Base-by-base conservation (phyloP, 2,113 vertebrate genomes). In the Hyperoodon ampullatus region DNA sequence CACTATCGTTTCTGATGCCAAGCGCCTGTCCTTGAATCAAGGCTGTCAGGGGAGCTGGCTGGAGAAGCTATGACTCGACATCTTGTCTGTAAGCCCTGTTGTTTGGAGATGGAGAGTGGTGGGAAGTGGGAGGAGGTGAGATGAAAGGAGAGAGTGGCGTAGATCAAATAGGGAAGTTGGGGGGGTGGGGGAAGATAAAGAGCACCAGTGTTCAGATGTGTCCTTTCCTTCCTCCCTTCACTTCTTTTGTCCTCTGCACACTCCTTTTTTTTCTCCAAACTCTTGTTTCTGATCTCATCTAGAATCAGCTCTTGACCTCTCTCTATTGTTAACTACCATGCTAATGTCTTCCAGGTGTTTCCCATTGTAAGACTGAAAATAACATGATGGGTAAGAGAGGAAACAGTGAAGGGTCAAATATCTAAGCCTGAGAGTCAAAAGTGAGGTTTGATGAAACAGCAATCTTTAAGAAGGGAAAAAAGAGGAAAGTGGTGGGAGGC, bases 321-420 rank as follows among this genome's bases (percentile, higher is more conserved):
- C 42, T 96, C 93, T 96, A 93, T 97, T 97, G 92, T 96, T 82
- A 94, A 95, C 44, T 28, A 74, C 33, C 10, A n/a, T 75, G 42
- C 74, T 96, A 91, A 97, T 94, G 80, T 65, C 92, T 97, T 80
- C 95, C 98, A 97, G 97, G 97, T 98, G 97, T 94, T 98, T 98
- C 98, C 95, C 53, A 72, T 80, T 65, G 28, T 35, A 88, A 87
- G 74, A 13, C 47, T 39, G 86, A 47, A 23, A 88, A 68, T 66
- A 84, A 74, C 58, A 91, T 6, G 26, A 55, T 83, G 63, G 80
- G 63, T 53, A 61, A 91, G 68, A 82, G 42, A 95, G 88, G 82
- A 91, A 97, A 96, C 91, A 84, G 39, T 3, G 47, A 86, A 39
- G 42, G 65, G 82, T 94, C 90, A 94, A 53, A 84, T 78, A 71